Evolutionary conservation across 2,797 vertebrate genomes (phyloP).

Genomic region (Poecilia velifera): DNA sequence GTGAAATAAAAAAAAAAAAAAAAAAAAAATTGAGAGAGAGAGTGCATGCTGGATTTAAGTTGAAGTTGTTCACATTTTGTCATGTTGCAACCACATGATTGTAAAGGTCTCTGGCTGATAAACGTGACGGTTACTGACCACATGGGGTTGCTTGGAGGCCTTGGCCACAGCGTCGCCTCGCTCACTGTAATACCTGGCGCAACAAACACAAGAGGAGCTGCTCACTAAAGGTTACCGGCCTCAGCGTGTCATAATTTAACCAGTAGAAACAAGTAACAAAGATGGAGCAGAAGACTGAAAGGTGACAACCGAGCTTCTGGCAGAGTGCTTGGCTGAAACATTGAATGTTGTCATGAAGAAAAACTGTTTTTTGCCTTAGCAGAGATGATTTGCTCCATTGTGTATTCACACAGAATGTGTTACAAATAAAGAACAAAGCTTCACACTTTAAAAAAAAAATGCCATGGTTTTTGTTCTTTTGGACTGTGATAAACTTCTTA

Average conservation of each 20-base stretch:
- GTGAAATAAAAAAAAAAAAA: background rate
- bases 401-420: background rate
- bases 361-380: background rate
- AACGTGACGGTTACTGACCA: conserved; percentile 80
- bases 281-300: background rate
- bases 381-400: background rate
- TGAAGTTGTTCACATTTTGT: conserved; percentile 1
- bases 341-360: background rate
- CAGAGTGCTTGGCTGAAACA: background rate
- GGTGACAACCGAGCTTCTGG: background rate
- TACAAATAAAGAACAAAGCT: background rate
- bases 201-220: conserved; percentile 15
- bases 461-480: background rate
- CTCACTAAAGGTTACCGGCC: background rate
- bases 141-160: conserved; percentile 88
- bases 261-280: background rate
- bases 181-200: conserved; percentile 87
- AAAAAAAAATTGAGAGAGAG: too few species aligned
- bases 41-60: too few species aligned
- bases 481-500: background rate
- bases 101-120: background rate
- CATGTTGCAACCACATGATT: background rate
- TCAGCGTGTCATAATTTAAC: background rate
- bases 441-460: background rate
- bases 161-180: conserved; percentile 91